These are phyloP conservation scores for Oreohelix idahoensis DNA, from an alignment of 1,140 invertebrate genomes.

Conservation along the genomic window DNA sequence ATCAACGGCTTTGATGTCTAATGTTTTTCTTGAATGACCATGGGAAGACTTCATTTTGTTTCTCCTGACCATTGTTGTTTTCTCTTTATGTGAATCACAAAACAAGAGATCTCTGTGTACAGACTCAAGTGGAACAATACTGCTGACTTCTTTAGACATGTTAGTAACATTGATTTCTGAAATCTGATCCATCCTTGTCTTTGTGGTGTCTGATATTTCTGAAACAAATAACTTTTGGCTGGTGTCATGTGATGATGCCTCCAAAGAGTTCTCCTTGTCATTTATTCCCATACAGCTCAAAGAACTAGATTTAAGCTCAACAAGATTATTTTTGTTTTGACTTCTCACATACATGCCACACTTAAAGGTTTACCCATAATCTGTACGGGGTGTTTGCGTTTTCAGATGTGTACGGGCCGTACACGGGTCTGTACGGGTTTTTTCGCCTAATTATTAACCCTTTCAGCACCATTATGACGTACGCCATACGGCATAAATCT, in stretches of 20 bases:
- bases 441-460: too few relatives aligned
- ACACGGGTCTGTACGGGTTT: too few relatives aligned
- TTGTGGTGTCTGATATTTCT: too few relatives aligned
- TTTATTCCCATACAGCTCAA: background rate
- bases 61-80: background rate
- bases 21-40: background rate
- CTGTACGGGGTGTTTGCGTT: too few relatives aligned
- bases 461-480: too few relatives aligned
- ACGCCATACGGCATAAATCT: too few relatives aligned
- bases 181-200: background rate
- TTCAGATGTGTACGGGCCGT: too few relatives aligned
- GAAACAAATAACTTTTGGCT: background rate
- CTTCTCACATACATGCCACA: too few relatives aligned
- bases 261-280: background rate
- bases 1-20: background rate
- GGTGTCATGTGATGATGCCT: background rate
- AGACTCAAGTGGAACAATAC: background rate
- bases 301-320: background rate
- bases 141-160: background rate
- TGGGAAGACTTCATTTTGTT: background rate
- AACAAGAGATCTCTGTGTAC: background rate
- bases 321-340: background rate
- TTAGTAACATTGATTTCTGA: background rate
- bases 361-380: too few relatives aligned
- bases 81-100: background rate